Percentiles rank a stretch among this genome's conserved stretches.
Evolutionary conservation across 2,888 invertebrate genomes (phyloP).

Genomic region (Geotrupes spiniger): DNA sequence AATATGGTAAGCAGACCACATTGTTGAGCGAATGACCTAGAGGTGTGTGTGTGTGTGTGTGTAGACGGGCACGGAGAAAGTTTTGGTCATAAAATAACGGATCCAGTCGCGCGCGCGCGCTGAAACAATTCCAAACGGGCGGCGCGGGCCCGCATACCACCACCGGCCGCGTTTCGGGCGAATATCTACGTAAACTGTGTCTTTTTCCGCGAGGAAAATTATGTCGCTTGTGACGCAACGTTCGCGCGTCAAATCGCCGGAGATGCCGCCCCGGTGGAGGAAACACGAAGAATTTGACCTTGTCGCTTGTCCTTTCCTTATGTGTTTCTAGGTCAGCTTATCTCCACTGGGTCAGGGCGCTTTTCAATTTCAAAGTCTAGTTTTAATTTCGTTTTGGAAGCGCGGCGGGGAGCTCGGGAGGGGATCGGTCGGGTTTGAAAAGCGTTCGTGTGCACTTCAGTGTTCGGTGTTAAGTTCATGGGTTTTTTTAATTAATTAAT

Average conservation of each 20-base stretch:
- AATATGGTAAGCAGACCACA: slow-evolving; percentile 21
- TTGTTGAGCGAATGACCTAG: slow-evolving; percentile 23
- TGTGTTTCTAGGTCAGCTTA: slow-evolving; percentile 32
- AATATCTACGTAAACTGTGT: background rate
- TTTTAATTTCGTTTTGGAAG: slow-evolving; percentile 45
- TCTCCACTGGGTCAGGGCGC: slow-evolving; percentile 32
- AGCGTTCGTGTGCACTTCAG: too few species aligned
- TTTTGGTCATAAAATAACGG: slow-evolving; percentile 27
- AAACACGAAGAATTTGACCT: slow-evolving; percentile 27
- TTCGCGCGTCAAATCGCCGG: background rate
- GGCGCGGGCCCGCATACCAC: background rate
- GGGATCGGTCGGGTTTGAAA: too few species aligned
- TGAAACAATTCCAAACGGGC: background rate
- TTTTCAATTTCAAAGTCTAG: slow-evolving; percentile 43
- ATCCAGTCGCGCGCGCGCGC: slow-evolving; percentile 8
- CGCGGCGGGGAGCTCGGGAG: too few species aligned
- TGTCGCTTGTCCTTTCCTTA: slow-evolving; percentile 18
- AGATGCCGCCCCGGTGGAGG: background rate
- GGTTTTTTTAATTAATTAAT: too few species aligned
- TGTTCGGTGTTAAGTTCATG: too few species aligned
- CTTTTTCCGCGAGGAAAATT: background rate
- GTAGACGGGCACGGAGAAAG: slow-evolving; percentile 25
- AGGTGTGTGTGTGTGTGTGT: too few species aligned
- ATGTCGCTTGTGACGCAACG: background rate
- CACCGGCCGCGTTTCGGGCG: background rate